These are phyloP conservation scores for Drosophila takahashii DNA, from an alignment of 1,140 invertebrate genomes.

Conservation along the genomic window DNA sequence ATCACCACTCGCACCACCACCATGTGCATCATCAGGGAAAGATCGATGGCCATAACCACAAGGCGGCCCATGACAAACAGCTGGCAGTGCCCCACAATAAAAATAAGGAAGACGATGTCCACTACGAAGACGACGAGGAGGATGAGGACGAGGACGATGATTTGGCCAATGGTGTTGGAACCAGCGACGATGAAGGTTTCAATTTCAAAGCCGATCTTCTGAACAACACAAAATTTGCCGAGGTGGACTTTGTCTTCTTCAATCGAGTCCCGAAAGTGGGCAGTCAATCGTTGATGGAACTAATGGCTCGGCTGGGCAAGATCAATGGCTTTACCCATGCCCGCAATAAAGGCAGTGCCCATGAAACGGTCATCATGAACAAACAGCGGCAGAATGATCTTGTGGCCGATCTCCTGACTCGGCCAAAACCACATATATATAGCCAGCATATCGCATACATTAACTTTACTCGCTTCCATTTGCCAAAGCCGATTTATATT, in stretches of 20 bases:
- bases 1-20: constrained; percentile 48
- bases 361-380: constrained; percentile 92
- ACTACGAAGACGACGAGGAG: constrained; percentile 18
- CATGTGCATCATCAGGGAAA: constrained; percentile 30
- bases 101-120: neutral
- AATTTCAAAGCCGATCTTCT: constrained; percentile 82
- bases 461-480: constrained; percentile 88
- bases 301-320: constrained; percentile 90
- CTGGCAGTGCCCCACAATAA: constrained; percentile 45
- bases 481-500: constrained; percentile 94
- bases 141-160: constrained; percentile 15
- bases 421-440: constrained; percentile 86
- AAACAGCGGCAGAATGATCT: constrained; percentile 90
- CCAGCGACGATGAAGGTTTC: constrained; percentile 26
- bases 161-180: constrained; percentile 1
- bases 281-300: constrained; percentile 94
- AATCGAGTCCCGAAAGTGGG: constrained; percentile 96
- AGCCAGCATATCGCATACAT: constrained; percentile 82
- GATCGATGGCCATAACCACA: constrained; percentile 38
- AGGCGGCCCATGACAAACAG: constrained; percentile 50
- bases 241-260: constrained; percentile 92
- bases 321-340: constrained; percentile 92
- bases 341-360: constrained; percentile 92
- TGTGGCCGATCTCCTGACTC: constrained; percentile 84
- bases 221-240: constrained; percentile 92